Evolutionary conservation across 2,113 vertebrate species (phyloP).

Genomic region (Mobula birostris): DNA sequence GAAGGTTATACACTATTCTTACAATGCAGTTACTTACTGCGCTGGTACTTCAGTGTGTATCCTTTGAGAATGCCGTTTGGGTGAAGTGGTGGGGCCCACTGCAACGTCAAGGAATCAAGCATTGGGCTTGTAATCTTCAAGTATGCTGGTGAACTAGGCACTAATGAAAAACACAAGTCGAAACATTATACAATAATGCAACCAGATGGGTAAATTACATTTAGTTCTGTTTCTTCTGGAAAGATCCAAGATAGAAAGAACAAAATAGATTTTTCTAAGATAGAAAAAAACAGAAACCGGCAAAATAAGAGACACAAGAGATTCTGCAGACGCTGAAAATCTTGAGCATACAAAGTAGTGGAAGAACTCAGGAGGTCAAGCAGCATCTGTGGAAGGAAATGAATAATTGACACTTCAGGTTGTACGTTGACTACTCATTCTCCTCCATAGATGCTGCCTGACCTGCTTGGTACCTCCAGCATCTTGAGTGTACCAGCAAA

Average conservation of each 20-base stretch:
- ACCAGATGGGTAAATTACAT: neutral
- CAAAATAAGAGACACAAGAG: no score
- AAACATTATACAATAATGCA: neutral
- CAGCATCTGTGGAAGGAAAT: no score
- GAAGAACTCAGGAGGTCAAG: no score
- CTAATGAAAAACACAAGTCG: slow-evolving; percentile 54
- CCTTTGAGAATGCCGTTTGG: slow-evolving; percentile 80
- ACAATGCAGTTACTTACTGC: slow-evolving; percentile 67
- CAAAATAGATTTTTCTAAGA: neutral
- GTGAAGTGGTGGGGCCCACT: slow-evolving; percentile 79
- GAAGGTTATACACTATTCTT: neutral
- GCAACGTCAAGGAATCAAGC: slow-evolving; percentile 78
- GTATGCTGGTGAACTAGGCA: slow-evolving; percentile 74
- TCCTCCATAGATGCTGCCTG: no score
- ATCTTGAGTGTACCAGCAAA: no score
- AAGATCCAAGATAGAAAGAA: neutral
- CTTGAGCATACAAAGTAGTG: no score
- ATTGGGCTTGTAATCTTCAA: slow-evolving; percentile 69
- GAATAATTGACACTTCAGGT: no score
- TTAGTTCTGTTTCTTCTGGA: neutral
- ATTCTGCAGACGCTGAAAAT: no score
- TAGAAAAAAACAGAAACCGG: neutral
- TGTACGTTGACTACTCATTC: no score
- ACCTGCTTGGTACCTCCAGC: no score
- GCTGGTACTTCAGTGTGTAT: slow-evolving; percentile 84